phyloP scores from a whole-genome alignment of 2,797 vertebrate species.

The Poecilia gillii region DNA sequence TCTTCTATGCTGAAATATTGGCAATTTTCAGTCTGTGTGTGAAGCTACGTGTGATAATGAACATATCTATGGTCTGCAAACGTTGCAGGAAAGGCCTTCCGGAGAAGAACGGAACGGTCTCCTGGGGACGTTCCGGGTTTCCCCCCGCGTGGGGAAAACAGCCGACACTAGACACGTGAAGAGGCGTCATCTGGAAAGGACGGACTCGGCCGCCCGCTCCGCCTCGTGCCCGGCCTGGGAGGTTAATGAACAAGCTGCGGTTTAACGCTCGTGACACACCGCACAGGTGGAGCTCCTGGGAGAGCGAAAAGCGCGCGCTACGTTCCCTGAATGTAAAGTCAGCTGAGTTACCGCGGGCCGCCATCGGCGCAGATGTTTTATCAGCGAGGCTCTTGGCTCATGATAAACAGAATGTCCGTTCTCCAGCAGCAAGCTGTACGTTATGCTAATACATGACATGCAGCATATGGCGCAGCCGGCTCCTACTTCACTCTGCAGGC shows the following conservation, averaged over 20 bases:
- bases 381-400: conserved; percentile 27
- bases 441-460: conserved; percentile 39
- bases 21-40: conserved; percentile 7
- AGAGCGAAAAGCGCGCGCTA: conserved; percentile 15
- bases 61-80: conserved; percentile 16
- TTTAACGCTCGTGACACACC: conserved; percentile 13
- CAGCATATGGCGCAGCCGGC: conserved; percentile 45
- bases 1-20: not conserved
- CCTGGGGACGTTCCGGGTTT: conserved; percentile 24
- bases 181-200: conserved; percentile 30
- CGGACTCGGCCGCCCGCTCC: conserved; percentile 24
- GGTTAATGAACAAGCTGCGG: conserved; percentile 27
- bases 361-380: conserved; percentile 49
- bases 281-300: conserved; percentile 5
- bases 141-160: conserved; percentile 8
- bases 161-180: conserved; percentile 35
- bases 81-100: conserved; percentile 33
- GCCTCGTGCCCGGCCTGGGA: conserved; percentile 11
- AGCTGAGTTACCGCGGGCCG: conserved; percentile 20
- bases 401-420: conserved; percentile 52
- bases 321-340: conserved; percentile 7
- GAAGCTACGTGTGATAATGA: conserved; percentile 13
- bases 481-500: conserved; percentile 32
- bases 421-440: conserved; percentile 37
- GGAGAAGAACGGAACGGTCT: conserved; percentile 15